Base-by-base conservation (phyloP, 1,140 invertebrate genomes). In the Dinoponera quadriceps region DNA sequence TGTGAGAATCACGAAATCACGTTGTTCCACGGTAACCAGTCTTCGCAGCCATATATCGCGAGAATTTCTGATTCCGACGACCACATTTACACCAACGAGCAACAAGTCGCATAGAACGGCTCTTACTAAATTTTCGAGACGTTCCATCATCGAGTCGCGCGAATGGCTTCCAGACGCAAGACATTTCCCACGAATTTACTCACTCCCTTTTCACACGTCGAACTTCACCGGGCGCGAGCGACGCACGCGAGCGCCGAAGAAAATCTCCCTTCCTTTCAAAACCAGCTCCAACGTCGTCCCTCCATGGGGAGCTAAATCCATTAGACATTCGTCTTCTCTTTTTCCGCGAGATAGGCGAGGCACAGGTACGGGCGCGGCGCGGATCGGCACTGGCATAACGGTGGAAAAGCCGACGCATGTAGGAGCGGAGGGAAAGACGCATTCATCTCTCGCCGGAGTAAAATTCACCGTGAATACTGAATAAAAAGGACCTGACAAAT, bases 271-370 rank as follows among this genome's bases (percentile, higher is more conserved):
- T 65, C 71, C 62, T 88, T 88, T 88, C 72, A 88, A 88, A 87
- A 88, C 33, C 73, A 73, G 73, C 72, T 62, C 44, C 22, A 44
- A 44, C 38, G 33, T 60, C 48, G 33, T 51, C 85, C n/a, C 73
- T 83, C 86, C 68, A 54, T 57, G 29, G 86, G 78, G 72, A 88
- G 55, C 75, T 88, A 88, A 88, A 85, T 85, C 87, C 86, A 88
- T 88, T 88, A 88, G 87, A 55, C 27, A 54, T 77, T 85, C 86
- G 60, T 62, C 83, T 69, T 74, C 60, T 66, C 38, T 62, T 75
- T 85, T 74, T 82, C 55, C 29, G 3, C 11, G 16, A 87, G 78
- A 54, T 63, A 65, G 27, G 72, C 7, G 33, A 69, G 25, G 38
- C 22, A 63, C 25, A 49, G 38, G 18, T 81, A 62, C 44, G 27